phyloP scores from a whole-genome alignment of 2,113 vertebrate genomes.

The Sarotherodon lohbergeri region DNA sequence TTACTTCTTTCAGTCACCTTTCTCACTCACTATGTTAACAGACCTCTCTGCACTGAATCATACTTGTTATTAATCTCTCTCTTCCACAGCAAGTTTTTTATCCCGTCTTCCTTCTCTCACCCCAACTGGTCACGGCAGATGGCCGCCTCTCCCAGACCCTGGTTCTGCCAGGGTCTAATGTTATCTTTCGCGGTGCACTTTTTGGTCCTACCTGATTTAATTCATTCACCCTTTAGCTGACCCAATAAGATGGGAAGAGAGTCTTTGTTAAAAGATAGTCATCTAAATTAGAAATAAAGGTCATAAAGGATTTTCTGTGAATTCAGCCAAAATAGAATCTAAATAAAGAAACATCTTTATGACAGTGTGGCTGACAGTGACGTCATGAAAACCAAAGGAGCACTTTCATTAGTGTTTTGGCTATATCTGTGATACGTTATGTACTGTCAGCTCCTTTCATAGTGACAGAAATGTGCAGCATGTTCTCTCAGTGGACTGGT shows the following conservation, averaged over 20 bases:
- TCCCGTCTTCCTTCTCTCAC: not conserved
- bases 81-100: not conserved
- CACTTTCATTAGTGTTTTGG: not conserved
- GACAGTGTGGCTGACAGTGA: not conserved
- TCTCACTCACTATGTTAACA: not conserved
- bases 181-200: not conserved
- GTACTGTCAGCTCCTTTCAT: not conserved
- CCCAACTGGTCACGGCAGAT: not conserved
- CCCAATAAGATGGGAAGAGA: rapidly evolving
- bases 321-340: not conserved
- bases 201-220: not conserved
- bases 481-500: not conserved
- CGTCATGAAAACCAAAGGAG: not conserved
- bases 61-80: not conserved
- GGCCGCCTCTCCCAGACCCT: rapidly evolving
- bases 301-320: not conserved
- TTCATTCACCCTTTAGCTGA: not conserved
- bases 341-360: not conserved
- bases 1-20: not conserved
- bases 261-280: not conserved
- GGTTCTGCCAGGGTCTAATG: not conserved
- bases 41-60: not conserved
- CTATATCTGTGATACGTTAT: not conserved
- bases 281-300: not conserved
- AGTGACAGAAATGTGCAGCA: not conserved